Percentiles rank a stretch among this genome's conserved stretches.
These are phyloP conservation scores for Gnathonemus longibarbis DNA, from an alignment of 2,113 vertebrate genomes.

Conservation along the genomic window DNA sequence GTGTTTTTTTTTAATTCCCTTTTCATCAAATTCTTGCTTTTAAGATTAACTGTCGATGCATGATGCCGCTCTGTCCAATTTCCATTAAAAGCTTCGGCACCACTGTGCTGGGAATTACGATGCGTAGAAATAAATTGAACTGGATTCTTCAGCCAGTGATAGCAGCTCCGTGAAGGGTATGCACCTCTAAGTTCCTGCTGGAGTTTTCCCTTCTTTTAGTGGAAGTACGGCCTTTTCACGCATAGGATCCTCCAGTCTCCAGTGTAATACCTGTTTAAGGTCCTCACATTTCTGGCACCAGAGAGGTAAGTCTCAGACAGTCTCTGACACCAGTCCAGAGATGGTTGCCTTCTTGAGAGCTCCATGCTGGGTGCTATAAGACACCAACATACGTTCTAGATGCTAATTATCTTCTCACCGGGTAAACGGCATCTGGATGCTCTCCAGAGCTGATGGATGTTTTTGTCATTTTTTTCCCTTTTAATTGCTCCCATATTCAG, in stretches of 20 bases:
- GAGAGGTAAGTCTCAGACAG: background rate
- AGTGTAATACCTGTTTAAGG: background rate
- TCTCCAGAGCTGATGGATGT: conserved; percentile 3
- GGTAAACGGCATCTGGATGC: conserved; percentile 3
- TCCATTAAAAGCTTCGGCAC: background rate
- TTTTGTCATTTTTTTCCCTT: background rate
- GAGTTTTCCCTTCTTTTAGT: background rate
- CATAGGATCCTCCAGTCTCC: background rate
- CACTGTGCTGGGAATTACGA: background rate
- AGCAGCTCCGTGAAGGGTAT: background rate
- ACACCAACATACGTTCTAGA: background rate
- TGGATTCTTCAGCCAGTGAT: background rate
- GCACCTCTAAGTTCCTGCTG: background rate
- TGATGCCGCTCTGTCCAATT: background rate
- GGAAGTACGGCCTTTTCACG: background rate
- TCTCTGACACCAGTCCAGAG: background rate
- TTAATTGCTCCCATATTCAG: background rate
- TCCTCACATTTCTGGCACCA: background rate
- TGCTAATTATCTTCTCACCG: conserved; percentile 10
- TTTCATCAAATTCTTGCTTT: background rate
- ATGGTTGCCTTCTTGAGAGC: background rate
- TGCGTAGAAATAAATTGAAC: background rate
- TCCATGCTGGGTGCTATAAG: background rate
- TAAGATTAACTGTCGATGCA: background rate
- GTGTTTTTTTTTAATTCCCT: background rate